Evolutionary conservation across 2,113 vertebrate genomes (phyloP), one percentile per base, ranked within the genome.

Genomic region (Ctenodactylus gundi): DNA sequence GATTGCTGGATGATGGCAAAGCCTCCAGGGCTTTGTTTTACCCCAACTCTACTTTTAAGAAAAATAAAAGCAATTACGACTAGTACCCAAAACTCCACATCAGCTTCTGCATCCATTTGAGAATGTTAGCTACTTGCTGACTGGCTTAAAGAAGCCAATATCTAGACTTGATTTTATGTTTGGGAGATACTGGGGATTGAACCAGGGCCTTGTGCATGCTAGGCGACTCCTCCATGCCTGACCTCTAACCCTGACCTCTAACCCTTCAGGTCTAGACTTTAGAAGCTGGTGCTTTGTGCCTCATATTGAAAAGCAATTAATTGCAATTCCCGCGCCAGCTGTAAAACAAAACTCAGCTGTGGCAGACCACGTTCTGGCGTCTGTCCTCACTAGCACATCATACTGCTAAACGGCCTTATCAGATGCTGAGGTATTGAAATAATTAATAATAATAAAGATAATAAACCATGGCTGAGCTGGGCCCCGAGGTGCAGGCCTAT

Each of bases 21-120:
- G 55, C 55, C 94, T 96, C 70, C 29, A 39, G 90, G 96, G 95
- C 80, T 91, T 53, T 89, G 84, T 95, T 97, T 95, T 92, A 81
- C 86, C 91, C 95, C 94, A 97, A 93, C 64, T 75, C 41, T n/a
- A 34, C 41, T 12, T 85, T 91, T 49, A 85, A 67, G 34, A 76
- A 81, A 80, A 94, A 80, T 12, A 64, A 89, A n/a, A 44, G 7
- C 49, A 75, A 85, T 31, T 91, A 46, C 89, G 41, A 65, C 64
- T 44, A 65, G 8, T 10, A 67, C 76, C 20, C 49, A 88, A 85
- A 92, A 58, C 18, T 73, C 49, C 31, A 53, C 25, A 84, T 76
- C 49, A 29, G 75, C 58, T 67, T 60, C n/a, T 89, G 55, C 31
- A 29, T 29, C 31, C 67, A 67, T 86, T 70, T 29, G 12, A 88